phyloP scores from a whole-genome alignment of 2,888 invertebrate genomes.

The Drosophila lutescens region DNA sequence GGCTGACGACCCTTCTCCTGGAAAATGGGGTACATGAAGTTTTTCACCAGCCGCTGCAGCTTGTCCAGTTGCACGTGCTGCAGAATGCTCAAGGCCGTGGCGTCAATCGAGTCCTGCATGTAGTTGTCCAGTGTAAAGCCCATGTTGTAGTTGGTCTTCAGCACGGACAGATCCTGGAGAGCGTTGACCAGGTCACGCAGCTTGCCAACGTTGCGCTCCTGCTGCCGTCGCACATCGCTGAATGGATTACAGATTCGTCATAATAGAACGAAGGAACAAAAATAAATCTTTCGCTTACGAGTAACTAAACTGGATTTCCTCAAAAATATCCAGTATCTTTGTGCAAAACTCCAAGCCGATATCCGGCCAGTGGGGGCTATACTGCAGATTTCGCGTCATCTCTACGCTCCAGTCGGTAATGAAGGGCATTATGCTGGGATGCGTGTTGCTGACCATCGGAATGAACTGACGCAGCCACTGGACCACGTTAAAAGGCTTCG shows the following conservation, averaged over 20 bases:
- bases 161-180: conserved; percentile 80
- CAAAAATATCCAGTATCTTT: conserved; percentile 82
- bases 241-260: not conserved
- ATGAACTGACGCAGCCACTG: conserved; percentile 83
- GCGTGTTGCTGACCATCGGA: conserved; percentile 80
- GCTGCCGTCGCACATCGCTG: conserved; percentile 82
- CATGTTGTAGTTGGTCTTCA: conserved; percentile 83
- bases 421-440: conserved; percentile 81
- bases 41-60: conserved; percentile 80
- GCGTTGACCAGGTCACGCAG: conserved; percentile 80
- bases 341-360: conserved; percentile 84
- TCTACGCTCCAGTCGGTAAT: conserved; percentile 83
- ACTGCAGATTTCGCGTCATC: conserved; percentile 82
- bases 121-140: conserved; percentile 83
- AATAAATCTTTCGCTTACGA: conserved; percentile 67
- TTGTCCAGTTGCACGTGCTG: conserved; percentile 82
- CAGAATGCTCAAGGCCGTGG: conserved; percentile 82
- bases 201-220: conserved; percentile 81
- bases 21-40: conserved; percentile 83
- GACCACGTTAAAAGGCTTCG: conserved; percentile 81
- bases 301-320: conserved; percentile 82
- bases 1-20: conserved; percentile 82
- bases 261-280: not conserved
- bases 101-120: conserved; percentile 82
- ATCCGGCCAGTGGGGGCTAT: conserved; percentile 83